A percentile compares a stretch with the other conserved stretches of the same genome.
Evolutionary conservation across 2,888 invertebrate species (phyloP).

Genomic region (Lepidocyrtinus sp.): DNA sequence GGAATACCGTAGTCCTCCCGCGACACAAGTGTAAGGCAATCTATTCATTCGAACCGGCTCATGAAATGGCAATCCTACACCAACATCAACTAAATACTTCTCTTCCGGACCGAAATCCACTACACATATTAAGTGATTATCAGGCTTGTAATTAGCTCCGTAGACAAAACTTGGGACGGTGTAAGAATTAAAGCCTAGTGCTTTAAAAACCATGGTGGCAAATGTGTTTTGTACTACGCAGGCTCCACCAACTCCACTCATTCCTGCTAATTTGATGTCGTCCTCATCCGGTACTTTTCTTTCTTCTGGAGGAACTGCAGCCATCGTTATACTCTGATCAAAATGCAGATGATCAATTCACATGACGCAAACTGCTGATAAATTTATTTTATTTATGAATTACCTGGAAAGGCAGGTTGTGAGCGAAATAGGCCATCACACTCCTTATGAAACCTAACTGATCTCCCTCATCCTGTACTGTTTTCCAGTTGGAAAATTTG

Average conservation of each 20-base stretch:
- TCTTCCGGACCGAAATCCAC: constrained; percentile 53
- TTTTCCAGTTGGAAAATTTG: constrained; percentile 50
- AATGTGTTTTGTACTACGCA: constrained; percentile 64
- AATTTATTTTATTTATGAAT: not conserved
- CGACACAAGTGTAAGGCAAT: constrained; percentile 49
- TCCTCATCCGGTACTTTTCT: constrained; percentile 31
- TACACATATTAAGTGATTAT: constrained; percentile 60
- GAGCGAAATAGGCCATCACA: constrained; percentile 34
- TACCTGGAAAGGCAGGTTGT: constrained; percentile 46
- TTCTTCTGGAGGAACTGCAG: constrained; percentile 25
- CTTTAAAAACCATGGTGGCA: constrained; percentile 43
- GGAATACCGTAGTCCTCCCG: constrained; percentile 47
- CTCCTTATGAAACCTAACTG: constrained; percentile 42
- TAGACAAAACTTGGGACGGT: constrained; percentile 50
- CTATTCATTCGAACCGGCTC: constrained; percentile 56
- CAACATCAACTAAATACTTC: constrained; percentile 61
- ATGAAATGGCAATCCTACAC: constrained; percentile 55
- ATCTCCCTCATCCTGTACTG: constrained; percentile 25
- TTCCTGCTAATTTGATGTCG: constrained; percentile 35
- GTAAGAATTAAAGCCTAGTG: constrained; percentile 58
- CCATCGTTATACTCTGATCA: constrained; percentile 45
- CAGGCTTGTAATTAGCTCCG: constrained; percentile 31
- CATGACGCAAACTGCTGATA: not conserved
- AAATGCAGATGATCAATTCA: not conserved
- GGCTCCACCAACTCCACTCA: constrained; percentile 58